Conservation (phyloP, 2,888 invertebrate genomes). For the Xiphydria camelus region DNA sequence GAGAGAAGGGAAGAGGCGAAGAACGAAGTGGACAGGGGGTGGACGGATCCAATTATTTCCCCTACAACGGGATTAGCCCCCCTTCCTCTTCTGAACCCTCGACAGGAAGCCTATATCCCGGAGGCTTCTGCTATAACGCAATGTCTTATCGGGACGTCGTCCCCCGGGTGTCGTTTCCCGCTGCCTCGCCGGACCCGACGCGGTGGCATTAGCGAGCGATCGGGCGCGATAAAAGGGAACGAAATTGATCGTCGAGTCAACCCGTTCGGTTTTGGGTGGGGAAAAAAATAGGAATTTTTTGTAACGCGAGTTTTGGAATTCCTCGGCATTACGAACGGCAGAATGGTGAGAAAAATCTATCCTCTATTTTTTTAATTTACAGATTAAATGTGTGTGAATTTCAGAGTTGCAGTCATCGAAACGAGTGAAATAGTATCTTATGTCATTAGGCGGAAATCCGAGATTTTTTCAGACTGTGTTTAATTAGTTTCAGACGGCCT, state of each 20-base stretch:
- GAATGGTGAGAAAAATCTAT: too few species aligned
- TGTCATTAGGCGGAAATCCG: too few species aligned
- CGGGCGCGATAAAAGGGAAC: constrained; percentile 22
- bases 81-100: constrained; percentile 24
- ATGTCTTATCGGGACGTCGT: constrained; percentile 34
- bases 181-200: constrained; percentile 32
- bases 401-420: too few species aligned
- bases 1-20: constrained; percentile 24
- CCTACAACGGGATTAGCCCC: constrained; percentile 40
- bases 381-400: too few species aligned
- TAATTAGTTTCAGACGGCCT: too few species aligned
- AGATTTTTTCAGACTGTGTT: too few species aligned
- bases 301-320: too few species aligned
- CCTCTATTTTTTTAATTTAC: too few species aligned
- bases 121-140: constrained; percentile 14
- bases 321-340: too few species aligned
- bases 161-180: constrained; percentile 32
- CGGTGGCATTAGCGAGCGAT: constrained; percentile 28
- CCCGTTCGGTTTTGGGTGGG: too few species aligned
- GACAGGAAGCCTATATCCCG: constrained; percentile 9
- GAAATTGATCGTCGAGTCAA: constrained; percentile 32
- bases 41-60: constrained; percentile 42
- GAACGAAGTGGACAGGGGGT: constrained; percentile 37
- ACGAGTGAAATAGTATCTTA: too few species aligned
- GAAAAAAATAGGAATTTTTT: too few species aligned